Base-by-base conservation (phyloP, 2,113 vertebrate genomes). In the Holacanthus passer region DNA sequence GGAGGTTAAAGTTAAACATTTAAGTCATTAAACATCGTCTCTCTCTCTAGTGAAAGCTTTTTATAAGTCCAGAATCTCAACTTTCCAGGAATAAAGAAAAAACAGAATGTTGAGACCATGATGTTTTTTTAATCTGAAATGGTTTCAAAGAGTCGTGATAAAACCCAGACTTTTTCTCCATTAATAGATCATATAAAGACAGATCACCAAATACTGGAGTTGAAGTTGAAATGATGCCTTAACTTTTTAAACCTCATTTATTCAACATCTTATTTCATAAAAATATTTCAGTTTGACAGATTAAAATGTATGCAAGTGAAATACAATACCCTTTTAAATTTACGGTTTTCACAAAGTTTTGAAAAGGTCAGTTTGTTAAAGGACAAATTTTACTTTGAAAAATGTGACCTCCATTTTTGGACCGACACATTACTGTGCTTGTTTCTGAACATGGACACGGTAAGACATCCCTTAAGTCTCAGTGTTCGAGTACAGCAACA, bases 11-110 rank as follows among this genome's bases (percentile, higher is more conserved):
- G 29, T 52, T 55, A 22, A 53, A 68, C 5, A 1, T 73, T 58
- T 7, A 45, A 45, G 55, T 67, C 9, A 53, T 59, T n/a, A 65
- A n/a, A 73, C 53, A 66, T 2, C 24, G 7, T 27, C 24, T 31
- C 24, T 27, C 24, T 31, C 24, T 31, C 19, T 12, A 43, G 62
- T 74, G 7, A 77, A 82, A 67, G 13, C 3, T 3, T 41, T 31
- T 39, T 19, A 29, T 16, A 53, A 73, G 19, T 37, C 7, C 3
- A 48, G 22, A 53, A 55, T 50, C 4, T 55, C 8, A 45, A 8
- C 29, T 59, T 63, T 63, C 48, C 32, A 83, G 27, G 17, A 60
- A 72, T 45, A 71, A 75, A 71, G n/a, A 64, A 50, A n/a, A 52
- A 29, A 19, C 16, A 35, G 16, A 20, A 29, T 6, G 9, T 52